Percentiles rank a stretch among this genome's conserved stretches.
Conservation (phyloP, 2,113 vertebrate genomes). For the Setophaga coronata region DNA sequence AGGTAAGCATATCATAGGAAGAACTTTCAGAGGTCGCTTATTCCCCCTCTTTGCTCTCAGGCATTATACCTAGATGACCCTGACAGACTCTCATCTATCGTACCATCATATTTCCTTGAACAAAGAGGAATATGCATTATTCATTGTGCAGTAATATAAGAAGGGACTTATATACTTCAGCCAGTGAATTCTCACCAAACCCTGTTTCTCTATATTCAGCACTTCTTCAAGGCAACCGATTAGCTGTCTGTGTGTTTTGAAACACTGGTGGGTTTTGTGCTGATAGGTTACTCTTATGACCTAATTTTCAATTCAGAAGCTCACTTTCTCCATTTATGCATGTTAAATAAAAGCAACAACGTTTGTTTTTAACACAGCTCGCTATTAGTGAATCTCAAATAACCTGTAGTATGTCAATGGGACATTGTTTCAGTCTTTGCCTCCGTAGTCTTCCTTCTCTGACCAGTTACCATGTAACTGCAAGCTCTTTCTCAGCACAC, state of each 20-base stretch:
- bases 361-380: neutral
- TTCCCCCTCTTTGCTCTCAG: neutral
- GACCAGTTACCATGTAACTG: neutral
- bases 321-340: neutral
- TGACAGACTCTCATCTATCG: neutral
- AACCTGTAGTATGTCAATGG: neutral
- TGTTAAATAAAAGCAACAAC: neutral
- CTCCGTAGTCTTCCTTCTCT: neutral
- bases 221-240: neutral
- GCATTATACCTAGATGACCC: neutral
- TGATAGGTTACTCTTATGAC: neutral
- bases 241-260: neutral
- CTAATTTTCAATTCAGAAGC: neutral
- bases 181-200: neutral
- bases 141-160: neutral
- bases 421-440: neutral
- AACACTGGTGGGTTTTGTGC: neutral
- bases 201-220: neutral
- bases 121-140: neutral
- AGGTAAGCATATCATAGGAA: neutral
- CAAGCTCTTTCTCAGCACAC: neutral
- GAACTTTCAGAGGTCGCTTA: neutral
- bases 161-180: neutral
- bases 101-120: neutral
- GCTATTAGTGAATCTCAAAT: neutral